Percentiles rank a stretch among this genome's conserved stretches.
Conservation (phyloP, 2,888 invertebrate genomes). For the Catocala sponsa region DNA sequence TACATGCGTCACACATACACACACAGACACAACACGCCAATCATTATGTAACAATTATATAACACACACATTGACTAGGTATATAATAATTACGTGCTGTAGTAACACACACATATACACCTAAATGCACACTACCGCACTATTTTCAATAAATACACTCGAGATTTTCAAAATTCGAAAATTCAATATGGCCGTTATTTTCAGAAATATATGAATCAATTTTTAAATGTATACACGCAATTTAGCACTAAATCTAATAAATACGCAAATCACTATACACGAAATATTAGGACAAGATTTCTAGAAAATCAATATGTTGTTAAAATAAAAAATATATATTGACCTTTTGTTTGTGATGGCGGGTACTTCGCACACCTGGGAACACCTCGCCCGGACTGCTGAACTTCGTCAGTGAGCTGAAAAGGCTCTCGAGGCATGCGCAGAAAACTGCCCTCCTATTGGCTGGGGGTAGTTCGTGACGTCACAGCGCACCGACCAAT, state of each 20-base stretch:
- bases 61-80: conserved; percentile 34
- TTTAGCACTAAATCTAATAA: conserved; percentile 33
- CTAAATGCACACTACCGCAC: conserved; percentile 27
- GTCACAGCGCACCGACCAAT: conserved; percentile 77
- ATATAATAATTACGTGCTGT: conserved; percentile 1
- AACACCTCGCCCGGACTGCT: conserved; percentile 83
- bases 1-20: conserved; percentile 30
- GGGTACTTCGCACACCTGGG: conserved; percentile 84
- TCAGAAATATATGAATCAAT: conserved; percentile 1
- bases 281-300: conserved; percentile 26
- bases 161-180: conserved; percentile 2
- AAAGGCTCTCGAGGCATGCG: conserved; percentile 77
- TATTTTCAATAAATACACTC: conserved; percentile 31
- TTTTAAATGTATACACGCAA: conserved; percentile 27
- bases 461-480: conserved; percentile 73
- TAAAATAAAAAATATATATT: conserved; percentile 60
- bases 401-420: conserved; percentile 62
- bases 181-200: conserved; percentile 7
- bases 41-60: conserved; percentile 56
- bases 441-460: conserved; percentile 66
- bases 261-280: conserved; percentile 33
- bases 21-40: conserved; percentile 48
- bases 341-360: conserved; percentile 74
- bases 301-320: conserved; percentile 62
- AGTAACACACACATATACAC: conserved; percentile 17